These are phyloP conservation scores for Hyposoter dolosus DNA, from an alignment of 2,888 invertebrate species.

Conservation along the genomic window DNA sequence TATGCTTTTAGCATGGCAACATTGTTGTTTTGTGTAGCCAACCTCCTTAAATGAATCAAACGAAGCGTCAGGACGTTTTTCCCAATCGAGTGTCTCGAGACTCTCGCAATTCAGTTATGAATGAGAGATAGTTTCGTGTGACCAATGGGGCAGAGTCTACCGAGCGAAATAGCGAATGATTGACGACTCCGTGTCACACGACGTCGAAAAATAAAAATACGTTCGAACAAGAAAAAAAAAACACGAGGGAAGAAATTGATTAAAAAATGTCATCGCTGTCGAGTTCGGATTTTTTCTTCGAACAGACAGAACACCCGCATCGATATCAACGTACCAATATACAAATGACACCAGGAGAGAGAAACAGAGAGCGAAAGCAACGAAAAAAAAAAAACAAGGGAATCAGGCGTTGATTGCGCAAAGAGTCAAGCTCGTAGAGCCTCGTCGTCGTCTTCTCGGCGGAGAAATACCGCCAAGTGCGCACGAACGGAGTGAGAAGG, in stretches of 20 bases:
- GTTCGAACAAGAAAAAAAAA: constrained; percentile 1
- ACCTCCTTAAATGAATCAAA: constrained; percentile 3
- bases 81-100: constrained; percentile 37
- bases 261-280: neutral
- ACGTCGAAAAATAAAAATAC: constrained; percentile 3
- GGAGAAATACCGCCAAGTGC: constrained; percentile 49
- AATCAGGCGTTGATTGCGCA: constrained; percentile 63
- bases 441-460: constrained; percentile 51
- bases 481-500: constrained; percentile 6
- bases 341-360: constrained; percentile 12
- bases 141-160: neutral
- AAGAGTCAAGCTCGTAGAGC: constrained; percentile 63
- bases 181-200: constrained; percentile 33
- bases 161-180: constrained; percentile 32
- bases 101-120: constrained; percentile 54
- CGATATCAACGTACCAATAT: constrained; percentile 56
- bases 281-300: neutral
- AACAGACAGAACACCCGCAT: constrained; percentile 36
- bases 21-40: too few species aligned
- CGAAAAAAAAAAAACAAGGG: neutral
- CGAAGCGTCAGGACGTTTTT: constrained; percentile 28
- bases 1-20: too few species aligned
- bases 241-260: neutral
- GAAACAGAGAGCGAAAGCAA: constrained; percentile 25
- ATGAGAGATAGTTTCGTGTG: constrained; percentile 2